Conservation (phyloP, 2,113 vertebrate species). For the Corapipo altera region DNA sequence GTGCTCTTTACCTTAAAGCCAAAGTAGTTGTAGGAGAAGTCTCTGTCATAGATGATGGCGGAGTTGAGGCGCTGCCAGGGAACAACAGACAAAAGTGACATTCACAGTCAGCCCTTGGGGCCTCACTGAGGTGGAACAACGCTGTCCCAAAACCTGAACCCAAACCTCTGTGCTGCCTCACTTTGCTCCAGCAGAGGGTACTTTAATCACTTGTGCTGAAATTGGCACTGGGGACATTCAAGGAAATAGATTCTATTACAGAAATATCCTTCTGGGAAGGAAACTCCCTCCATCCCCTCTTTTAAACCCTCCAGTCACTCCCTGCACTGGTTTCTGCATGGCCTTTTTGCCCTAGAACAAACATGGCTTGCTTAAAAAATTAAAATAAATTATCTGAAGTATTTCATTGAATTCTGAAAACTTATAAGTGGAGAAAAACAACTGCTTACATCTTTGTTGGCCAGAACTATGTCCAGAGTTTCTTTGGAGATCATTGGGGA, state of each 20-base stretch:
- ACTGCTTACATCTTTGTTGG: conserved; percentile 88
- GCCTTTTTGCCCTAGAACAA: neutral
- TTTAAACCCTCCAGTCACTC: neutral
- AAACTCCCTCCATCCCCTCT: neutral
- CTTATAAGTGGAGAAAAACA: neutral
- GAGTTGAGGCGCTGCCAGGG: conserved; percentile 90
- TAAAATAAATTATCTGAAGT: neutral
- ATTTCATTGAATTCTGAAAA: neutral
- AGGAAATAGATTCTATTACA: neutral
- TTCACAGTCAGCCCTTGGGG: neutral
- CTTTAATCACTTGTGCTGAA: neutral
- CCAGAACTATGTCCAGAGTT: conserved; percentile 86
- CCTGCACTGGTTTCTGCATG: neutral
- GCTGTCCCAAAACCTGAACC: neutral
- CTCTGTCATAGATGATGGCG: conserved; percentile 93
- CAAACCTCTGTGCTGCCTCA: neutral
- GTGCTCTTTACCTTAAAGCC: conserved; percentile 89
- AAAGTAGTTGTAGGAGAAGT: conserved; percentile 98
- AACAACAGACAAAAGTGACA: neutral
- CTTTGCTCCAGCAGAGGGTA: neutral
- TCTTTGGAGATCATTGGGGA: conserved; percentile 94
- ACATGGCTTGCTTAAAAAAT: neutral
- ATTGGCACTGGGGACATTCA: neutral
- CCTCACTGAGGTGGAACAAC: neutral
- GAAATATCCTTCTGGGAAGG: neutral